Conservation (phyloP, 2,888 invertebrate genomes). For the Sussaba pulchella region DNA sequence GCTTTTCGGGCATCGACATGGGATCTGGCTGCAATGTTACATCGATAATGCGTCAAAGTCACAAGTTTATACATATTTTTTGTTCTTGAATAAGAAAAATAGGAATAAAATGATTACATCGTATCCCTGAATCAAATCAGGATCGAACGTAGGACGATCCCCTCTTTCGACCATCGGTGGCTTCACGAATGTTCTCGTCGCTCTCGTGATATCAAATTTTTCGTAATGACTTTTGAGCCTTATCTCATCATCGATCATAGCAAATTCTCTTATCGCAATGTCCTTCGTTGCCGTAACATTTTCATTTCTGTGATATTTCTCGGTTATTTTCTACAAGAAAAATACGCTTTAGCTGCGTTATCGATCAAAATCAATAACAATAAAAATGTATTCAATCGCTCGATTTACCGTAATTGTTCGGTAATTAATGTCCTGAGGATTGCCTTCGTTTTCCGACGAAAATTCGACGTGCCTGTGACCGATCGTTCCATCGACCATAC, state of each 20-base stretch:
- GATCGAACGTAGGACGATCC: constrained; percentile 88
- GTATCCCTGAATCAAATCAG: constrained; percentile 88
- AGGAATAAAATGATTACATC: constrained; percentile 85
- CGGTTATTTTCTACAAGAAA: constrained; percentile 86
- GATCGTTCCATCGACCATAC: not conserved
- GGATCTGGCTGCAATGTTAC: constrained; percentile 87
- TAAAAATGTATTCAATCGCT: not conserved
- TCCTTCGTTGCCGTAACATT: constrained; percentile 87
- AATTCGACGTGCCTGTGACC: constrained; percentile 81
- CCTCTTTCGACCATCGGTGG: constrained; percentile 90
- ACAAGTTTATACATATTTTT: too few relatives aligned
- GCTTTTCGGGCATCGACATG: constrained; percentile 86
- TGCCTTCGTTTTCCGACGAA: constrained; percentile 67
- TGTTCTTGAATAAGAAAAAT: not conserved
- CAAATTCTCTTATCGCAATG: constrained; percentile 88
- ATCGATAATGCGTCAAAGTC: not conserved
- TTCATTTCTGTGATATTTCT: constrained; percentile 87
- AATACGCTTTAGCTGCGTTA: not conserved
- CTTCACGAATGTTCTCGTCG: constrained; percentile 88
- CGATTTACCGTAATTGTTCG: constrained; percentile 74
- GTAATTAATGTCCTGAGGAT: constrained; percentile 60
- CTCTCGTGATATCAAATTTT: constrained; percentile 87
- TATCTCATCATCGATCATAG: constrained; percentile 87
- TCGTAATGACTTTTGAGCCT: constrained; percentile 88
- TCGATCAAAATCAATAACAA: too few relatives aligned